Evolutionary conservation across 2,113 vertebrate genomes (phyloP), one percentile per base, ranked within the genome.

Genomic region (Nibea coibor): DNA sequence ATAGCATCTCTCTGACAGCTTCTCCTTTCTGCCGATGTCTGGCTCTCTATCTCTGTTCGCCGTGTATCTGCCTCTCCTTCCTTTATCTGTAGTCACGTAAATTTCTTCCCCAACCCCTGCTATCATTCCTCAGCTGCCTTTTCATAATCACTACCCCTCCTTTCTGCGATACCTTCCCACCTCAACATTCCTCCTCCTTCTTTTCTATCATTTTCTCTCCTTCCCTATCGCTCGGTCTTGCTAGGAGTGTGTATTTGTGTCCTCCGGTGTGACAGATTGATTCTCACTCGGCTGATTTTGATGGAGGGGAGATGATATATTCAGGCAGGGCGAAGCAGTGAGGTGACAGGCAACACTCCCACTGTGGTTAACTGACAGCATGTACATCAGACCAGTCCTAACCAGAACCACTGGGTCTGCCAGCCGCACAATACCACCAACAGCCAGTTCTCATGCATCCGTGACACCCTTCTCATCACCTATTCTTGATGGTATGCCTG

Each of bases 281-380:
- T 86, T 91, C 69, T 78, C 84, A 85, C 83, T 84, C 81, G 65
- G 86, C 78, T 91, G 89, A 89, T 90, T 88, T 86, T 89, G 87
- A 92, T 84, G 81, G 80, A 80, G 68, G 66, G 86, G 80, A 85
- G 80, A 90, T 82, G 84, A 87, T 84, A 68, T 85, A 72, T 83
- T 78, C 64, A 35, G 61, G 68, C 69, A 71, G 47, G 54, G 58
- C 73, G 78, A 77, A 62, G 82, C 57, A 61, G 59, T 61, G 72
- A 83, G 89, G 91, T 76, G 91, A 87, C 84, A 80, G 83, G 78
- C 78, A 87, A 88, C 84, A 78, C 90, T 82, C 77, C 79, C 63
- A 35, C 74, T 35, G 62, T 76, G 85, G 71, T 82, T 79, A 82
- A 87, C 84, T 71, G 79, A 88, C 86, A 78, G 75, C 78, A 26